Evolutionary conservation across 2,888 invertebrate genomes (phyloP), one percentile per base, ranked within the genome.

Genomic region (Dryococelus australis): DNA sequence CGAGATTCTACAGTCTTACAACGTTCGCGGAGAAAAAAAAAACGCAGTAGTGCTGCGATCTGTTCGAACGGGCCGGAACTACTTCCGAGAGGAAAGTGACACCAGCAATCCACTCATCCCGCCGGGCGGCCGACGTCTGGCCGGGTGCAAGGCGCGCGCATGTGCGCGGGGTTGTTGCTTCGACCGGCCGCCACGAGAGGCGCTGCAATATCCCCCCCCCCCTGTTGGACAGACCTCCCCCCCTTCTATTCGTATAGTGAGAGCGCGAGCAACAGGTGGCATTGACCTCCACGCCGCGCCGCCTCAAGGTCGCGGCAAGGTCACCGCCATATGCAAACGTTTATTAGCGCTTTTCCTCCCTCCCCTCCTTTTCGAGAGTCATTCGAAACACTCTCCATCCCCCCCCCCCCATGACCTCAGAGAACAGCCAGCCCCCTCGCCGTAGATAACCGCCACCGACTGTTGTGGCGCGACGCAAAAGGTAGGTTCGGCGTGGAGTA

Each of bases 311-410:
- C 65, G 65, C 65, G 12, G 65, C 65, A 65, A 65, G 65, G 65
- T 65, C 65, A 65, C 65, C 65, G 65, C 65, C 65, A 65, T 65
- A 5, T 65, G 65, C 65, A 65, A 65, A 65, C n/a, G 65, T 65
- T 24, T 65, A 65, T 65, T 65, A 65, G 65, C 65, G 65, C 65
- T 65, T 65, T 65, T 24, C 24, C 65, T n/a, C n/a, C n/a, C n/a
- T 1, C n/a, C n/a, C 65, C 65, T 24, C 8, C 65, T 20, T 16
- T 24, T 16, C 8, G 3, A 16, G 0, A 8, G 1, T 3, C 65
- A n/a, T 20, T 65, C 65, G 10, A 8, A 8, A 65, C 13, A 0
- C 65, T 9, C 10, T 3, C 65, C n/a, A 1, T 24, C 65, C 65
- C 24, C 65, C 65, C 65, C 8, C 24, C n/a, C 10, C 35, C 2